These are phyloP conservation scores for Eonycteris spelaea DNA, from an alignment of 2,113 vertebrate species.

Conservation along the genomic window DNA sequence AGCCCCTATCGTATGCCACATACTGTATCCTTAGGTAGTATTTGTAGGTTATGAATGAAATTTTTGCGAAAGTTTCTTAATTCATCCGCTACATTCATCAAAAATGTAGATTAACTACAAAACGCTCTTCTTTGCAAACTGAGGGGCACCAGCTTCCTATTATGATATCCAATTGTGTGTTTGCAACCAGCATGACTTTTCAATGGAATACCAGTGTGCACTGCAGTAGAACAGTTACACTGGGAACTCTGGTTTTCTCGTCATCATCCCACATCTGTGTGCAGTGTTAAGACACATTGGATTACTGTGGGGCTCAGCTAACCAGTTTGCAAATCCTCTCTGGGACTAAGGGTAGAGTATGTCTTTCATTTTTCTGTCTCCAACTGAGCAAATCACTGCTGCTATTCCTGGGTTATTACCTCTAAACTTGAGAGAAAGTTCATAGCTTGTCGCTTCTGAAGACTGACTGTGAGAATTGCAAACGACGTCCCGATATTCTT, in stretches of 20 bases:
- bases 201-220: neutral
- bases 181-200: neutral
- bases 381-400: neutral
- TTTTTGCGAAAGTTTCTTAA: neutral
- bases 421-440: conserved; percentile 33
- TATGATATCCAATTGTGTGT: neutral
- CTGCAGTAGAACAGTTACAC: neutral
- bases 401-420: neutral
- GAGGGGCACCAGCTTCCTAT: neutral
- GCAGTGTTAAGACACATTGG: neutral
- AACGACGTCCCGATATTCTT: conserved; percentile 39
- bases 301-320: neutral
- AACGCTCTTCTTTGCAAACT: neutral
- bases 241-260: neutral
- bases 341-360: neutral
- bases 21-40: neutral
- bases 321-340: neutral
- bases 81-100: neutral
- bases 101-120: neutral
- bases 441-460: conserved; percentile 37
- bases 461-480: neutral
- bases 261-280: neutral
- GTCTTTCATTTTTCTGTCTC: neutral
- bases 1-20: neutral
- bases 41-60: neutral